phyloP scores from a whole-genome alignment of 2,797 vertebrate species.

The Leptodactylus fallax region DNA sequence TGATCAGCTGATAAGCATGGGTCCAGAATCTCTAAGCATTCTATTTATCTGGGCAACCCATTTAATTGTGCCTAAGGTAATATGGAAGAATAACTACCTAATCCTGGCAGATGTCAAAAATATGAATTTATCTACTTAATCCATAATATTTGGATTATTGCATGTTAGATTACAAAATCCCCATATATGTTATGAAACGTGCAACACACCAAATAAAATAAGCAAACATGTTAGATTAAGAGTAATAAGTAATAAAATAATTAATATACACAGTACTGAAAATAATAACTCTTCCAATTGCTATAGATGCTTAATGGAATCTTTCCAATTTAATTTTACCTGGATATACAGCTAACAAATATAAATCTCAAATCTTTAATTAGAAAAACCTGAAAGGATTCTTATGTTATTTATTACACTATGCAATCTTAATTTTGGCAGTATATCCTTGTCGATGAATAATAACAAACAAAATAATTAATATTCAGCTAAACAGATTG shows the following conservation, averaged over 20 bases:
- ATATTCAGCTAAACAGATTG: constrained; percentile 4
- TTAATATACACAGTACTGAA: not conserved
- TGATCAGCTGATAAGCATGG: not conserved
- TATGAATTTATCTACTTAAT: too few species aligned
- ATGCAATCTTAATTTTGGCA: not conserved
- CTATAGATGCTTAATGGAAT: not conserved
- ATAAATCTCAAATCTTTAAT: constrained; percentile 24
- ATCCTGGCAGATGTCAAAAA: too few species aligned
- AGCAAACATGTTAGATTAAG: not conserved
- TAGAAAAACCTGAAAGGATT: constrained; percentile 1
- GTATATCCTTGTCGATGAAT: not conserved
- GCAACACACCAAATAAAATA: not conserved
- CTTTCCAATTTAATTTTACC: not conserved
- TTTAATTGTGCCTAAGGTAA: too few species aligned
- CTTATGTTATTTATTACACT: not conserved
- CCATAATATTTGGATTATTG: too few species aligned
- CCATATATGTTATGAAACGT: not conserved
- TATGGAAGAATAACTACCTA: too few species aligned
- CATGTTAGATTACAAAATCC: too few species aligned
- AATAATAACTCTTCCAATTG: not conserved
- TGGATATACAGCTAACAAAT: not conserved
- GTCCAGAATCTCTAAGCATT: too few species aligned
- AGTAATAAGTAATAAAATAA: not conserved
- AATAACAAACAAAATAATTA: constrained; percentile 34
- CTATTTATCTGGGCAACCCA: too few species aligned